A percentile compares a stretch with the other conserved stretches of the same genome.
Evolutionary conservation across 2,888 invertebrate species (phyloP).

Genomic region (Sturmia bella): DNA sequence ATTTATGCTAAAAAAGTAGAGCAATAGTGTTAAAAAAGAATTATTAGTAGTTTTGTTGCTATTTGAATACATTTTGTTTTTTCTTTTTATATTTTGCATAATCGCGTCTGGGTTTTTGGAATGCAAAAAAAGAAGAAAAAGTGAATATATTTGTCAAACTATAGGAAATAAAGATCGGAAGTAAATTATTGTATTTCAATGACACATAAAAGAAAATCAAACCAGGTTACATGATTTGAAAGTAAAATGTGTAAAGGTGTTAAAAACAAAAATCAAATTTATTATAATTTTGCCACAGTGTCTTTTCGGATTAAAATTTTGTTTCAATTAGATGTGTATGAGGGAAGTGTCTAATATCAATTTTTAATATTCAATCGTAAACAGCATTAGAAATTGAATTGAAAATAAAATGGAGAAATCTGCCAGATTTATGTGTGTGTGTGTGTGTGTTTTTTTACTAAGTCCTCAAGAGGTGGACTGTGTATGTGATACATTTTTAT

Average conservation of each 20-base stretch:
- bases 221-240: slow-evolving; percentile 11
- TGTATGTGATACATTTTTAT: too few relatives aligned
- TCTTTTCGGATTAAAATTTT: too few relatives aligned
- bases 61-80: background rate
- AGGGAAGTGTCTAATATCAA: too few relatives aligned
- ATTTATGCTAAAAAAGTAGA: slow-evolving; percentile 43
- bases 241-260: background rate
- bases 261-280: background rate
- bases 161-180: slow-evolving; percentile 50
- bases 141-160: background rate
- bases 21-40: slow-evolving; percentile 21
- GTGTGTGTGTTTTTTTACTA: too few relatives aligned
- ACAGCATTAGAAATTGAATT: too few relatives aligned
- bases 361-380: too few relatives aligned
- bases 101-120: slow-evolving; percentile 41
- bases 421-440: too few relatives aligned
- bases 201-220: background rate
- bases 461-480: too few relatives aligned
- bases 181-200: slow-evolving; percentile 45
- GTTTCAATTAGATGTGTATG: too few relatives aligned
- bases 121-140: background rate
- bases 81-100: slow-evolving; percentile 19
- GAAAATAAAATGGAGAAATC: too few relatives aligned
- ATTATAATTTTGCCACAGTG: background rate
- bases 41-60: slow-evolving; percentile 9